phyloP scores from a whole-genome alignment of 2,888 invertebrate genomes.

The Liopterus haemorrhoidalis region DNA sequence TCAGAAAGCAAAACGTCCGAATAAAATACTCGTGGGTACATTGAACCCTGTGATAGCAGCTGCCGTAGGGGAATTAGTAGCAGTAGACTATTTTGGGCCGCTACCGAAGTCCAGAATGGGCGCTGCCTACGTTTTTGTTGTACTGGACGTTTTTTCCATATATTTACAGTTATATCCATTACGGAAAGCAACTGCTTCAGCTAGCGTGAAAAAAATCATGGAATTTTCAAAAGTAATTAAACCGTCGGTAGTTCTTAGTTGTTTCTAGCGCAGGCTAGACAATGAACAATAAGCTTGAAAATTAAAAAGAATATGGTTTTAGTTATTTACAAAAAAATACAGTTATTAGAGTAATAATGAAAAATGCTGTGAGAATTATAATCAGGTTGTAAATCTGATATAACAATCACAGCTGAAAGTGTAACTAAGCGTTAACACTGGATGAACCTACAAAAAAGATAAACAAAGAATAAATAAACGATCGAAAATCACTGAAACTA shows the following conservation, averaged over 20 bases:
- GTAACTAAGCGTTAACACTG: too few species aligned
- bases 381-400: too few species aligned
- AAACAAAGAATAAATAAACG: too few species aligned
- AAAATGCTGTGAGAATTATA: too few species aligned
- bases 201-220: slow-evolving; percentile 8
- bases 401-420: too few species aligned
- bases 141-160: slow-evolving; percentile 24
- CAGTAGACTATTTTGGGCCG: slow-evolving; percentile 25
- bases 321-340: too few species aligned
- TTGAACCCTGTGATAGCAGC: slow-evolving; percentile 2
- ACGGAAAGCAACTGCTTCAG: slow-evolving; percentile 15
- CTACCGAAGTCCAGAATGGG: slow-evolving; percentile 15
- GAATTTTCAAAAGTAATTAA: slow-evolving; percentile 4
- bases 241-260: slow-evolving; percentile 16
- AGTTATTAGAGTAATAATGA: too few species aligned
- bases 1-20: slow-evolving; percentile 8
- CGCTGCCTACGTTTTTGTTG: slow-evolving; percentile 20
- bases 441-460: too few species aligned
- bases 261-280: too few species aligned
- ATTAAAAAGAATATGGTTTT: too few species aligned
- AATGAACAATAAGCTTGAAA: too few species aligned
- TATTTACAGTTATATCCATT: slow-evolving; percentile 21
- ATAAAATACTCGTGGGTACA: background rate
- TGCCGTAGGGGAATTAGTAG: slow-evolving; percentile 8
- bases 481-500: too few species aligned